Base-by-base conservation (phyloP, 2,888 invertebrate species). In the Philereme vetulata region DNA sequence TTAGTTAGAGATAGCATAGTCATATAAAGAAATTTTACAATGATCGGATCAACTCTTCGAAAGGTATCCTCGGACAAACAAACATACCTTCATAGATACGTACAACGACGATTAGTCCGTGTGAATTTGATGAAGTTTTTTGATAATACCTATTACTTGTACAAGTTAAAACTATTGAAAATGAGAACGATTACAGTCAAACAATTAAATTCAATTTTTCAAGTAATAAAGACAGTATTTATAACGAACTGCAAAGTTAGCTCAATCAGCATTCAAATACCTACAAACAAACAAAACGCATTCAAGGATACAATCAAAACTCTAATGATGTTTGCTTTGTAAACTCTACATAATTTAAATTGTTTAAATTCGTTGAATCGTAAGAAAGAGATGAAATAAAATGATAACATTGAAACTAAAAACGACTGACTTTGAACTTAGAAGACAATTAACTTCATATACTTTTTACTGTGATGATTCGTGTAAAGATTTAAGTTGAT, bases 321-420 rank as follows among this genome's bases (percentile, higher is more conserved):
- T 44, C 11, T 46, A 36, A 58, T 52, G 48, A 11, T 56, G 38
- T 44, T 56, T 32, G 10, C 36, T 33, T 44, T 56, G 44, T 44
- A 5, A 36, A 47, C 10, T 21, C 42, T 42, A 42, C 36, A 54
- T 42, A 42, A 40, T 48, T 53, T 32, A 54, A 55, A 51, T 54
- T 60, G 32, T 48, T 40, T n/a, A 43, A 55, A 50, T 52, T 36
- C 8, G 8, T 38, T 36, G 34, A 47, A 40, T 32, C 11, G 10
- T 46, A 59, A 48, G 51, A 34, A 51, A 60, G 8, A 55, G 63
- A 66, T 66, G 49, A 61, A 66, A 63, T 61, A 52, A 54, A 59
- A 63, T 58, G 62, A 65, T 62, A 65, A 62, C 51, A 60, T n/a
- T 32, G 51, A 42, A 42, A 6, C 5, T 42, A 8, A 42, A 21